Conservation (phyloP, 2,797 vertebrate species). For the Ctenosaura bakeri region DNA sequence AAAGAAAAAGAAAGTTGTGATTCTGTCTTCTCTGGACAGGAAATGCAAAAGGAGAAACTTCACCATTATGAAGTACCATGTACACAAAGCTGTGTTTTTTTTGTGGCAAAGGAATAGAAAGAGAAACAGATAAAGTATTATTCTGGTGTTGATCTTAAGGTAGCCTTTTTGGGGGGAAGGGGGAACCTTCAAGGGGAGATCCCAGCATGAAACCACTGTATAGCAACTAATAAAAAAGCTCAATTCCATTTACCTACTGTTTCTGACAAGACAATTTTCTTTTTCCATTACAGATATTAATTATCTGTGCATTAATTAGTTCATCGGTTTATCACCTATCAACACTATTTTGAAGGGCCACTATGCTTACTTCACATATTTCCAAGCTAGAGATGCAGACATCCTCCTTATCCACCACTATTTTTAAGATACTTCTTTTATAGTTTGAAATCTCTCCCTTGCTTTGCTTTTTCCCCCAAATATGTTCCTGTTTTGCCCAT, state of each 20-base stretch:
- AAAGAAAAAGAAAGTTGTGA: not conserved
- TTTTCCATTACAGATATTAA: not conserved
- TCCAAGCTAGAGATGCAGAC: no score
- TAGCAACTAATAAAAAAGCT: not conserved
- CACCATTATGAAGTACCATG: not conserved
- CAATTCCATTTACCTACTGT: not conserved
- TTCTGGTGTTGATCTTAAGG: not conserved
- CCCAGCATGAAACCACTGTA: not conserved
- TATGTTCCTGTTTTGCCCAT: not conserved
- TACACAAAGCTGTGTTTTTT: conserved; percentile 32
- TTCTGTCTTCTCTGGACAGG: not conserved
- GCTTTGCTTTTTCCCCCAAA: not conserved
- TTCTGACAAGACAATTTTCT: not conserved
- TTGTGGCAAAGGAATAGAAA: conserved; percentile 60
- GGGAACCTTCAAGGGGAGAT: not conserved
- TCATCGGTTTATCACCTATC: not conserved
- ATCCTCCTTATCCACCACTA: not conserved
- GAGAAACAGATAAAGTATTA: conserved; percentile 38
- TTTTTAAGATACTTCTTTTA: not conserved
- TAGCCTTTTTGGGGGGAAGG: not conserved
- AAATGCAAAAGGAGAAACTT: conserved; percentile 12
- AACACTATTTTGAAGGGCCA: not conserved
- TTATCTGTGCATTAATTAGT: not conserved
- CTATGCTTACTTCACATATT: not conserved
- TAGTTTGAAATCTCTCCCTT: not conserved